Conservation (phyloP, 2,113 vertebrate genomes). For the Coregonus clupeaformis region DNA sequence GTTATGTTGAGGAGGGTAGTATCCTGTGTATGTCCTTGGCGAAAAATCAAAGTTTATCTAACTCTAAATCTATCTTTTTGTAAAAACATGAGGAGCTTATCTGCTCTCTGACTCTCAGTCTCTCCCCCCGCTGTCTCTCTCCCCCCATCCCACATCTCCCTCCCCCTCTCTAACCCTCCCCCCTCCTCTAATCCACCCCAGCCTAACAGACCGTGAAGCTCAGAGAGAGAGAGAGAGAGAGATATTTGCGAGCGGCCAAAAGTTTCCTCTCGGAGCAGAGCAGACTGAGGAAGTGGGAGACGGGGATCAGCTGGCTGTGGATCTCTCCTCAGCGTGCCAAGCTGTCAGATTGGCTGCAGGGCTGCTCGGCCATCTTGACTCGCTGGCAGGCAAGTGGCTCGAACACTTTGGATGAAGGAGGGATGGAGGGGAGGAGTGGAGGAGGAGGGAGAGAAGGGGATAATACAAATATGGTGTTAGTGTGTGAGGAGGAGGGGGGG, state of each 20-base stretch:
- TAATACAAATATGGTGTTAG: slow-evolving; percentile 64
- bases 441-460: slow-evolving; percentile 34
- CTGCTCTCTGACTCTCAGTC: too few species aligned
- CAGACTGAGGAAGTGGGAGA: slow-evolving; percentile 76
- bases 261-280: slow-evolving; percentile 67
- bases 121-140: background rate
- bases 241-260: slow-evolving; percentile 50
- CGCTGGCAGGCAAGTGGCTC: slow-evolving; percentile 78
- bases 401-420: slow-evolving; percentile 64
- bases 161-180: background rate
- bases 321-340: slow-evolving; percentile 74
- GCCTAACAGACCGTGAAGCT: slow-evolving; percentile 53
- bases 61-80: too few species aligned
- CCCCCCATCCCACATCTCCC: background rate
- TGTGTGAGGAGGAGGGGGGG: slow-evolving; percentile 42
- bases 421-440: slow-evolving; percentile 45
- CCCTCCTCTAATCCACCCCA: slow-evolving; percentile 9
- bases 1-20: too few species aligned
- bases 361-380: slow-evolving; percentile 77
- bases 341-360: slow-evolving; percentile 79
- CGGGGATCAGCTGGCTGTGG: slow-evolving; percentile 74
- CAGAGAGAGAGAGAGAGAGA: slow-evolving; percentile 24
- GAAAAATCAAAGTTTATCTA: too few species aligned
- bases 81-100: too few species aligned
- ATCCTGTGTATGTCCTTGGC: too few species aligned